Evolutionary conservation across 1,140 invertebrate species (phyloP).

Genomic region (Diachasmimorpha longicaudata): DNA sequence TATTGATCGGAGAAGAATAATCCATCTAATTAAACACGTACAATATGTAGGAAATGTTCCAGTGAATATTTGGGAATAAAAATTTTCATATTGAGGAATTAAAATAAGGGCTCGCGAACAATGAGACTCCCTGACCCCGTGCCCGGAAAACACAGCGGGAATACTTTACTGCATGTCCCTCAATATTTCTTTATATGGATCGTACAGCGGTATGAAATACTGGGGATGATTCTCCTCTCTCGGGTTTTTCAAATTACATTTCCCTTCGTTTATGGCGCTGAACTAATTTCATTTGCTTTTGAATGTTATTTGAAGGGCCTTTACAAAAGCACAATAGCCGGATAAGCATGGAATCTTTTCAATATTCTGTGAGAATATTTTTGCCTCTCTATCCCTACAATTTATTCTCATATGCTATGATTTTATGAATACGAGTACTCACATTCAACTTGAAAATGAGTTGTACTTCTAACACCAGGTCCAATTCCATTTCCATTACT

Average conservation of each 20-base stretch:
- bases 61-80: too few species aligned
- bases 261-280: not conserved
- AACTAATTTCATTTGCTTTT: not conserved
- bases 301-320: not conserved
- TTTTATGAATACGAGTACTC: constrained; percentile 56
- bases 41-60: too few species aligned
- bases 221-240: not conserved
- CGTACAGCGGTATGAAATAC: not conserved
- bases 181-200: not conserved
- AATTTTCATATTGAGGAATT: too few species aligned
- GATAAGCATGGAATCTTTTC: not conserved
- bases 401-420: too few species aligned
- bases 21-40: too few species aligned
- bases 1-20: too few species aligned
- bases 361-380: too few species aligned
- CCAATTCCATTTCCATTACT: constrained; percentile 80
- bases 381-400: too few species aligned
- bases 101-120: too few species aligned
- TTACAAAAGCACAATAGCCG: not conserved
- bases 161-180: not conserved
- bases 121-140: too few species aligned
- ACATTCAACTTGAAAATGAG: constrained; percentile 88
- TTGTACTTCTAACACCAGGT: constrained; percentile 77
- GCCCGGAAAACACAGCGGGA: too few species aligned
- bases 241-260: not conserved